Evolutionary conservation across 2,888 invertebrate species (phyloP).

Genomic region (Pristionchus mayeri): DNA sequence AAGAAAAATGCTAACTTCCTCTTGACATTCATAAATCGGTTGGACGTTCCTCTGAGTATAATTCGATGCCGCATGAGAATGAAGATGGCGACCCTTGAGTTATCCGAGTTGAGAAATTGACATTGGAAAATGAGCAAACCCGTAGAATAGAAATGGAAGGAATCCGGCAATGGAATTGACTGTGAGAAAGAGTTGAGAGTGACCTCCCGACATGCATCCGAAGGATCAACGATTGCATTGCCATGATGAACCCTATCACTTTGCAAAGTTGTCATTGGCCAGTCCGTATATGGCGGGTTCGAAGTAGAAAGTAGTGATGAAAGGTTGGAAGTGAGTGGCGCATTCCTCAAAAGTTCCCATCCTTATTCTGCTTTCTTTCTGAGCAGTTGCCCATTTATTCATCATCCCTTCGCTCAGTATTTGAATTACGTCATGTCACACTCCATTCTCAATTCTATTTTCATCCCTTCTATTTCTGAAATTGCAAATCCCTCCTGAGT

Average conservation of each 20-base stretch:
- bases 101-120: too few species aligned
- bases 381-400: background rate
- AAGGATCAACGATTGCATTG: background rate
- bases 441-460: too few species aligned
- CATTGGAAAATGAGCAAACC: background rate
- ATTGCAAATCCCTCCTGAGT: background rate
- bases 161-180: background rate
- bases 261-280: conserved; percentile 5
- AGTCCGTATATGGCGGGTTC: conserved; percentile 25
- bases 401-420: background rate
- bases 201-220: conserved; percentile 3
- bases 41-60: background rate
- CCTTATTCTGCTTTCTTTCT: too few species aligned
- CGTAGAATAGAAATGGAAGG: conserved; percentile 13
- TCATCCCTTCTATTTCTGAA: background rate
- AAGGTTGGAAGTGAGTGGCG: conserved; percentile 26
- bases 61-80: conserved; percentile 5
- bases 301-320: conserved; percentile 32
- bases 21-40: conserved; percentile 22
- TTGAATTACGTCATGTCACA: background rate
- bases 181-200: conserved; percentile 7
- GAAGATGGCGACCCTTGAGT: background rate
- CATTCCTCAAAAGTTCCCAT: too few species aligned
- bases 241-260: background rate
- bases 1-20: background rate